These are phyloP conservation scores for Dipodomys stephensi DNA, from an alignment of 2,113 vertebrate genomes.

Conservation along the genomic window DNA sequence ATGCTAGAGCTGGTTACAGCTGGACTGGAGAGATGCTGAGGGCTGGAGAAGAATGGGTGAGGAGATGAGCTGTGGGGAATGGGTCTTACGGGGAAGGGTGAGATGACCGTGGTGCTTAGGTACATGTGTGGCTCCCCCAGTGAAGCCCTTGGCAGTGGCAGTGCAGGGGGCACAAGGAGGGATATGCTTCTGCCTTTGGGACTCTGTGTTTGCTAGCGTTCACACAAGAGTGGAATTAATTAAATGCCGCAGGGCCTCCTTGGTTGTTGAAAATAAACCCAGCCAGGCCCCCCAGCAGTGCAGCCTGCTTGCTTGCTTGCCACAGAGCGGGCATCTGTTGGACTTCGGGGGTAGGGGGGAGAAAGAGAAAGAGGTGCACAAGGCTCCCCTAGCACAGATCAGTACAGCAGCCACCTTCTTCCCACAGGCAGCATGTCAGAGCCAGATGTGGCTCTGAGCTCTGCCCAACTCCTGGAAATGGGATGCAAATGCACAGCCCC, in stretches of 20 bases:
- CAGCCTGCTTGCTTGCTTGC: constrained; percentile 33
- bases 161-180: neutral
- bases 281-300: constrained; percentile 74
- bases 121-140: neutral
- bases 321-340: neutral
- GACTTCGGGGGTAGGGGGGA: neutral
- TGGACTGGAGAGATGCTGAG: neutral
- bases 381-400: neutral
- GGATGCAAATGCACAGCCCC: neutral
- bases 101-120: neutral
- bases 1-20: neutral
- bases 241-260: constrained; percentile 69
- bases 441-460: constrained; percentile 47
- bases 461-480: neutral
- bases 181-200: constrained; percentile 66
- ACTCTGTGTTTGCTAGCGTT: constrained; percentile 65
- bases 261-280: constrained; percentile 73
- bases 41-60: neutral
- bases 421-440: neutral
- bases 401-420: neutral
- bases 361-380: neutral
- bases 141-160: neutral
- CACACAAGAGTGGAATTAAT: constrained; percentile 77
- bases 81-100: neutral
- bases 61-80: neutral